Evolutionary conservation across 2,113 vertebrate genomes (phyloP).

Genomic region (Cephalopterus ornatus): DNA sequence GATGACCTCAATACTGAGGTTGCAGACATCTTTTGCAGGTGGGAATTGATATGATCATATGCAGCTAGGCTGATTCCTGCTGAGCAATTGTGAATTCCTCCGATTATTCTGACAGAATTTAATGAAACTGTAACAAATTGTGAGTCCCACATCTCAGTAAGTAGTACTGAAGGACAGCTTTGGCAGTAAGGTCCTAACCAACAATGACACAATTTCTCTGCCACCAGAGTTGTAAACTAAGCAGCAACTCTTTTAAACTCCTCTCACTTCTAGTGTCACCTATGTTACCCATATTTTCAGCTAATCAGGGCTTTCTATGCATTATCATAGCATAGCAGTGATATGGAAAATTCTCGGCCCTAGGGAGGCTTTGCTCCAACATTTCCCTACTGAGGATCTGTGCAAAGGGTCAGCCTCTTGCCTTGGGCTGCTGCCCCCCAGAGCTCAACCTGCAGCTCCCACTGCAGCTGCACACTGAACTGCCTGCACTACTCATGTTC

Average conservation of each 20-base stretch:
- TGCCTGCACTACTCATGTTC: neutral
- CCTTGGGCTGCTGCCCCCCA: neutral
- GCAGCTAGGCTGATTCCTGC: neutral
- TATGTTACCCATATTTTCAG: neutral
- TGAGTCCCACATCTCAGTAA: neutral
- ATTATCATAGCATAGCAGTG: neutral
- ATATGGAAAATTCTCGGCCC: neutral
- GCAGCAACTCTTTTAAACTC: neutral
- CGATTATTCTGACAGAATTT: neutral
- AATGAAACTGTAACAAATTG: neutral
- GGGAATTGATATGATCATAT: neutral
- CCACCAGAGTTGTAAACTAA: neutral
- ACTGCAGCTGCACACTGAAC: neutral
- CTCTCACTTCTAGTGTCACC: fast-evolving
- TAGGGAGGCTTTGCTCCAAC: neutral
- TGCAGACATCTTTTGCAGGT: neutral
- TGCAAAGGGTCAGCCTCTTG: neutral
- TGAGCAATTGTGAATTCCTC: neutral
- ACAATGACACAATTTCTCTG: neutral
- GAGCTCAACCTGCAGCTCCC: neutral
- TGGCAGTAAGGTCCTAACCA: neutral
- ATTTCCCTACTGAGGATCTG: neutral
- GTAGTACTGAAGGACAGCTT: neutral
- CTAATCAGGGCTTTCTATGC: fast-evolving
- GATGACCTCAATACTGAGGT: neutral